phyloP scores from a whole-genome alignment of 2,888 invertebrate genomes.

The Callosobruchus maculatus region DNA sequence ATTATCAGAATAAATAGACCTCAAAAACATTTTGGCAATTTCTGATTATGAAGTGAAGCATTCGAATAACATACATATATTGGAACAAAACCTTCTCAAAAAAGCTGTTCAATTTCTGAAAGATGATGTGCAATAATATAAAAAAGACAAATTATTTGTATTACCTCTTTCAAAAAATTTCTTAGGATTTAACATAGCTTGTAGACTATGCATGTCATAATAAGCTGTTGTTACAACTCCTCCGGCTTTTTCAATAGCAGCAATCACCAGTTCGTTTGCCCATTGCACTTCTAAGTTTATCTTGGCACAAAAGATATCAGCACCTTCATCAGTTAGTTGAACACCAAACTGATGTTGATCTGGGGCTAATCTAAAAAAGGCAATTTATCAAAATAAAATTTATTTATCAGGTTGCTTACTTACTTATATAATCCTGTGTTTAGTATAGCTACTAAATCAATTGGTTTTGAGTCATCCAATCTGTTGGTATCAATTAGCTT shows the following conservation, averaged over 20 bases:
- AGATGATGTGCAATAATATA: too few relatives aligned
- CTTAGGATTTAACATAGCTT: constrained; percentile 70
- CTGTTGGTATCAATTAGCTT: constrained; percentile 82
- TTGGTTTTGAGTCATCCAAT: constrained; percentile 73
- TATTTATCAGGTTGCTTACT: constrained; percentile 43
- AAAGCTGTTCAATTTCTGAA: too few relatives aligned
- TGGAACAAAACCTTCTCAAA: too few relatives aligned
- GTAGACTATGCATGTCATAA: constrained; percentile 80
- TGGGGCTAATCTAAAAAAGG: constrained; percentile 53
- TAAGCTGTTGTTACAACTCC: constrained; percentile 92
- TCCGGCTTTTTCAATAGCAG: constrained; percentile 91
- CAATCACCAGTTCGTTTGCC: constrained; percentile 87
- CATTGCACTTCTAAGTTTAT: constrained; percentile 97
- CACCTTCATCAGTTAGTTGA: constrained; percentile 89
- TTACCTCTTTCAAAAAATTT: constrained; percentile 76
- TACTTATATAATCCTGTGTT: constrained; percentile 70
- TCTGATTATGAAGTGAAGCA: too few relatives aligned
- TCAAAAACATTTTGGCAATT: too few relatives aligned
- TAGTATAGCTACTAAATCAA: constrained; percentile 82
- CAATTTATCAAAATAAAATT: background rate
- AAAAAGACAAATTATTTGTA: background rate
- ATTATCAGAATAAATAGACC: too few relatives aligned
- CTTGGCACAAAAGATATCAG: constrained; percentile 80
- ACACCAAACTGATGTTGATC: constrained; percentile 82
- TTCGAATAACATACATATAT: too few relatives aligned